Evolutionary conservation across 1,140 invertebrate genomes (phyloP), one percentile per base, ranked within the genome.

Genomic region (Riptortus pedestris): DNA sequence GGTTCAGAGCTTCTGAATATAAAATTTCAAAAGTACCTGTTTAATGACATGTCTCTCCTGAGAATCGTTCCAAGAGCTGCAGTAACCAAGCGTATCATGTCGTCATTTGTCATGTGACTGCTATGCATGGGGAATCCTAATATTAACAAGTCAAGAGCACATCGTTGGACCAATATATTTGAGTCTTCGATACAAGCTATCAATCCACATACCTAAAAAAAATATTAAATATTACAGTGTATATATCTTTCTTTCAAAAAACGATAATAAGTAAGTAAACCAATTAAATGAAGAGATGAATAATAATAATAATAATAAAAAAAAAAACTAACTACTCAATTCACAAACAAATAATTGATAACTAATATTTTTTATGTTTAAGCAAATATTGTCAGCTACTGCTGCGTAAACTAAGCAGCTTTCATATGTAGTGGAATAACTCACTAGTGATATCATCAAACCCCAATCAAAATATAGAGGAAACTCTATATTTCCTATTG

Each of bases 21-120:
- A n/a, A n/a, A n/a, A n/a, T n/a, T n/a, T n/a, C 63, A 69, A 11
- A 70, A 63, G 67, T 76, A 83, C 81, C 86, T 81, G 74, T 96
- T 96, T 16, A 96, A 78, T 51, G 91, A 94, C 87, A 94, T 93
- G 73, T 96, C 93, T 67, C 93, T 79, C 51, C 93, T 75, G 12
- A 96, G 76, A 65, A 96, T 85, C 0, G 93, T 91, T 33, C 85
- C 83, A 60, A 96, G 74, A 28, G 87, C 87, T 63, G 91, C 83
- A 26, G 86, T 88, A 1, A 93, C 81, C 59, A 96, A 75, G 59
- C 82, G 79, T 9, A 88, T 81, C 79, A 91, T 83, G 73, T 93
- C 89, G 5, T 81, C 75, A 67, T 83, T 79, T 1, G 81, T 78
- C 24, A 94, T 76, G 72, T 91, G 87, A 66, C 81, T 84, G 63